Base-by-base conservation (phyloP, 2,797 vertebrate species). In the Nyctibius grandis region DNA sequence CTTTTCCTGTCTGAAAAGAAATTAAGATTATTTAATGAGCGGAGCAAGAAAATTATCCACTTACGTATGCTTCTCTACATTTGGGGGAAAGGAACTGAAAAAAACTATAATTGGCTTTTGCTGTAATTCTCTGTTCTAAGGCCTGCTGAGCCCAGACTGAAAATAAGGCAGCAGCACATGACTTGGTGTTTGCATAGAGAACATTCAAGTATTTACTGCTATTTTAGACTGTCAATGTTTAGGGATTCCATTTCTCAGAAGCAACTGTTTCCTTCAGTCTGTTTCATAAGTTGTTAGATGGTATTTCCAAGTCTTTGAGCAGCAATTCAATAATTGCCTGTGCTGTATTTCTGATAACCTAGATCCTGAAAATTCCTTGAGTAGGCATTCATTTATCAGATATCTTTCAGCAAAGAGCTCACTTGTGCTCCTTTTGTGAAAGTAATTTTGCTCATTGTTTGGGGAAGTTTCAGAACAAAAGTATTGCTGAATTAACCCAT, bases 241-340 rank as follows among this genome's bases (percentile, higher is more conserved):
- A 76, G 59, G 61, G 40, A 89, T 89, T 89, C 57, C 42, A 25
- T 56, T 94, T 94, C 83, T 94, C 57, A 94, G 82, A 86, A 94
- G 28, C 17, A 87, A 36, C 69, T 56, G 31, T 53, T 87, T 82
- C 40, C 34, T 65, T 51, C 48, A 69, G 17, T 74, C 67, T 89
- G 33, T 72, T 92, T 29, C 38, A 34, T 42, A 40, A 91, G 33
- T 74, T 73, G 19, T 44, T 80, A 68, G 16, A 68, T 54, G 22
- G 6, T 38, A 51, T 68, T 90, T 91, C 77, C 44, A 73, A 63
- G 54, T 16, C 45, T 84, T 64, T 51, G 18, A 80, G 61, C 4
- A 20, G 26, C 26, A 91, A 36, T 67, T 92, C 47, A 67, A 8
- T 61, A 72, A n/a, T 26, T 90, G 61, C 8, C 7, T 21, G 12